phyloP scores from a whole-genome alignment of 2,888 invertebrate species.

The Elysia crispata region DNA sequence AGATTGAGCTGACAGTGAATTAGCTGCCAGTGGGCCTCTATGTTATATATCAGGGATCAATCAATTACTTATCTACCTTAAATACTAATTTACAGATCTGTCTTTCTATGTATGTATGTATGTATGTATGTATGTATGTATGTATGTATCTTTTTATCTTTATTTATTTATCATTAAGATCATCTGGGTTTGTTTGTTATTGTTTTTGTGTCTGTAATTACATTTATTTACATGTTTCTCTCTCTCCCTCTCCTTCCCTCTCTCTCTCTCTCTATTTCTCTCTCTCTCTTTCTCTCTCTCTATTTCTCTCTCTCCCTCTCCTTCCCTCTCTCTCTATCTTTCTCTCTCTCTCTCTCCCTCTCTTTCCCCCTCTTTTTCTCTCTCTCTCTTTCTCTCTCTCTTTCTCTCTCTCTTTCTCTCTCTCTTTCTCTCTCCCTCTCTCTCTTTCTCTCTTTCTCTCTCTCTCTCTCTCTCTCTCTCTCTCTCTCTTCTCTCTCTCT shows the following conservation, averaged over 20 bases:
- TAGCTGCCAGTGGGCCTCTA: too few species aligned
- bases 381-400: neutral
- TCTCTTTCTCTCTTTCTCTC: neutral
- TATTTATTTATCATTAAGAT: neutral
- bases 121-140: constrained; percentile 15
- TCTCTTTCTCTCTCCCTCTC: neutral
- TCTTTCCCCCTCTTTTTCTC: neutral
- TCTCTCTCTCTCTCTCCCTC: constrained; percentile 7
- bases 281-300: too few species aligned
- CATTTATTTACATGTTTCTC: too few species aligned
- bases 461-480: neutral
- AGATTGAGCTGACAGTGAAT: too few species aligned
- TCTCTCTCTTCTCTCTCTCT: neutral
- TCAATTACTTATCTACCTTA: too few species aligned
- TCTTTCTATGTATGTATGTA: constrained; percentile 25
- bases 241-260: neutral
- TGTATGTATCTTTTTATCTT: neutral
- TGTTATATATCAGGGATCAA: too few species aligned
- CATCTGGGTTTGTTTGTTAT: neutral
- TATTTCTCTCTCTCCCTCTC: too few species aligned
- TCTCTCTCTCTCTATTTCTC: too few species aligned
- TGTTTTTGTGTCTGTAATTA: neutral
- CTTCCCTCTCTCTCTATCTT: too few species aligned
- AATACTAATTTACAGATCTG: too few species aligned
- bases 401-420: neutral